phyloP scores from a whole-genome alignment of 2,888 invertebrate species.

The Ectemnius lituratus region DNA sequence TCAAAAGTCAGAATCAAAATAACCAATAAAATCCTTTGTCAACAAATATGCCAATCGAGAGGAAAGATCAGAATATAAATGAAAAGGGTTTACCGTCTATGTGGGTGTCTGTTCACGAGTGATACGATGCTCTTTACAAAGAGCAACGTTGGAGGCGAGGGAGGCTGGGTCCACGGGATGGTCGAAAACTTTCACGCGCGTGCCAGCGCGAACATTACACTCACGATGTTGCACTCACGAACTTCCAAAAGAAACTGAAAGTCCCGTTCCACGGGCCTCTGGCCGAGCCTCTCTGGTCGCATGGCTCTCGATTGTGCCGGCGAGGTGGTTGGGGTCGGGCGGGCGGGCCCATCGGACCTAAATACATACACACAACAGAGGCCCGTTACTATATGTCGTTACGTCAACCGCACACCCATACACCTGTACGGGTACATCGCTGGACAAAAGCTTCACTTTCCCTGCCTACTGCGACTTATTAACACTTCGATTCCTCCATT shows the following conservation, averaged over 20 bases:
- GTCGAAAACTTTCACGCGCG: constrained; percentile 63
- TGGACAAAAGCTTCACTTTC: too few species aligned
- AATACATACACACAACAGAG: constrained; percentile 6
- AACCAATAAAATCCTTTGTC: too few species aligned
- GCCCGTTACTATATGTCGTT: background rate
- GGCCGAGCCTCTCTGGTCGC: too few species aligned
- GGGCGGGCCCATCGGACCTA: constrained; percentile 4
- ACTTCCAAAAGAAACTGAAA: constrained; percentile 75
- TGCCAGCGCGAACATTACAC: constrained; percentile 51
- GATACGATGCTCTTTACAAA: constrained; percentile 9
- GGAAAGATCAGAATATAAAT: too few species aligned
- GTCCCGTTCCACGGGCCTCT: constrained; percentile 64
- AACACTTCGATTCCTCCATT: too few species aligned
- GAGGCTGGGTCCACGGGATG: constrained; percentile 33
- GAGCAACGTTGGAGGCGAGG: background rate
- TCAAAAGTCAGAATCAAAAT: too few species aligned
- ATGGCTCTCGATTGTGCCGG: too few species aligned
- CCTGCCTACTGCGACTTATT: too few species aligned
- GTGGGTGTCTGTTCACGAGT: too few species aligned
- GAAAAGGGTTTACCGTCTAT: too few species aligned
- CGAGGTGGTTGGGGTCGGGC: background rate
- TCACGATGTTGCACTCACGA: constrained; percentile 69
- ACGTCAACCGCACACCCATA: background rate
- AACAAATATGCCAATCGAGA: too few species aligned
- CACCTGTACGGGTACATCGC: too few species aligned